Evolutionary conservation across 1,140 invertebrate genomes (phyloP), one percentile per base, ranked within the genome.

Genomic region (Plodia interpunctella): DNA sequence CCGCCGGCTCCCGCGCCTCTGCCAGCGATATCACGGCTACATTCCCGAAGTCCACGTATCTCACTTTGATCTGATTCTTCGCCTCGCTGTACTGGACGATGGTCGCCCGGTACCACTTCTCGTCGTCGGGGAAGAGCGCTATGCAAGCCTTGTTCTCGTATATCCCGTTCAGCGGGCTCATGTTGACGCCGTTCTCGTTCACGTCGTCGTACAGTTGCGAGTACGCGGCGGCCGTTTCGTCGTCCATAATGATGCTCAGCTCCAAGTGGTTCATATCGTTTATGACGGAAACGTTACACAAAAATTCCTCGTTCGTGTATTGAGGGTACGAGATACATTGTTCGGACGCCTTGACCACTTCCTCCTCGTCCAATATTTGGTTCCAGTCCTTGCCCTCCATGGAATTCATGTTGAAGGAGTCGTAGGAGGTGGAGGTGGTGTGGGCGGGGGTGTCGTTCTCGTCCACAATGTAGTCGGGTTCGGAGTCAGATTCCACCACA

Each of bases 11-110:
- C 63, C 72, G 78, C 2, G 76, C 72, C 62, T 90, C 72, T 20
- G 66, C 58, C 20, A 81, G 25, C 3, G 76, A 59, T 51, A 88
- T 63, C 8, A 86, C 50, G 59, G 78, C 77, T 49, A 77, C 66
- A 57, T 88, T 87, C 5, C 87, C 87, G 59, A 81, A 90, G 65
- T 90, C 87, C n/a, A 90, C 71, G 62, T 83, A 90, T 62, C 73
- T 75, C 0, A 90, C 82, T 78, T 87, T 87, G 0, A 88, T 58
- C 18, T 69, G 62, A 50, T 69, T 73, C 66, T 77, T 80, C 0
- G 49, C 55, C 56, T 80, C 68, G 57, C 84, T 87, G 49, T 78
- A 85, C 58, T 87, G 69, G 28, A 86, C 62, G 35, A 89, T 78
- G 0, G 59, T 60, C 0, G 86, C 82, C 57, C 88, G 66, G 44